Base-by-base conservation (phyloP, 1,140 invertebrate species). In the Caenorhabditis tropicalis region DNA sequence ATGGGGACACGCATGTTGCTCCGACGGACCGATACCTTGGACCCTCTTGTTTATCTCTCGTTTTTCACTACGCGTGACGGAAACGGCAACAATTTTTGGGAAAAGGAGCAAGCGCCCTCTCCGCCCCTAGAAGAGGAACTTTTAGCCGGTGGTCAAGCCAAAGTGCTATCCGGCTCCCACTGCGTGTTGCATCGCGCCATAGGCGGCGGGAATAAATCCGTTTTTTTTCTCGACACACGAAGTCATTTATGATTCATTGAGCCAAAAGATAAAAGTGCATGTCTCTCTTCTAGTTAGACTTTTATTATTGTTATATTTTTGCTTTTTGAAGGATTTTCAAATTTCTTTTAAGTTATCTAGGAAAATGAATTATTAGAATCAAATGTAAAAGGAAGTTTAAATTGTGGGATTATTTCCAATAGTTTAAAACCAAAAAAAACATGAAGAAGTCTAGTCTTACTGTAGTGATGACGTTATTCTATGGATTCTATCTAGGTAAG, bases 91-190 rank as follows among this genome's bases (percentile, higher is more conserved):
- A 74, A 36, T 36, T 74, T 74, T 46, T 19, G 65, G 9, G 49
- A n/a, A n/a, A 46, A 46, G 36, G 36, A 24, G 27, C 29, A 24
- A 36, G n/a, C 65, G 27, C 58, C 31, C 33, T 65, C 65, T 74
- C 36, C 65, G 19, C 65, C 65, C 36, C n/a, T 19, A 74, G n/a
- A 74, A 43, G 65, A 74, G 36, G 65, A 74, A 74, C 65, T 74
- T 74, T 74, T 74, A 39, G 65, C 65, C 36, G 65, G 2, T 43
- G 65, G 33, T 43, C 33, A 74, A 74, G 36, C n/a, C 19, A 74
- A 74, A 74, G 65, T 74, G 65, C 65, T 74, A 29, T 19, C 58
- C 33, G 24, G 36, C 27, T 33, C 65, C 65, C 33, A 43, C 19
- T 16, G 58, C 7, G 36, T 65, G 58, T 65, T 65, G 58, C 58